Base-by-base conservation (phyloP, 2,888 invertebrate genomes). In the Phanerotoma sp. region DNA sequence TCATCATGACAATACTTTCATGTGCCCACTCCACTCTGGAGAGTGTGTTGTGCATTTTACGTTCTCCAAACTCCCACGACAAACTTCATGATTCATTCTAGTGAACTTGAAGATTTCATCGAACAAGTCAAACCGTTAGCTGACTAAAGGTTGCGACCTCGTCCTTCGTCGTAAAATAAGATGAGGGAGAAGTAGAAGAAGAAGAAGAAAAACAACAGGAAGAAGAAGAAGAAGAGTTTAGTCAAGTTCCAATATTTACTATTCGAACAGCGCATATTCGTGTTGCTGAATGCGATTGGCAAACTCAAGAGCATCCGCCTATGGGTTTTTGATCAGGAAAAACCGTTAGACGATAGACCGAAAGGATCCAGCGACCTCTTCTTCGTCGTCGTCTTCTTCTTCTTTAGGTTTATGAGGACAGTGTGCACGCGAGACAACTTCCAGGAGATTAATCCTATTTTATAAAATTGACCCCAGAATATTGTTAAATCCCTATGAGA, bases 61-160 rank as follows among this genome's bases (percentile, higher is more conserved):
- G 25, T 25, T 25, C 25, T 25, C 25, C 25, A 25, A 25, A 25
- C 25, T 38, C n/a, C 38, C 16, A 20, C 20, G 38, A 38, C 38
- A 38, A 38, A 38, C 46, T 33, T 46, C 46, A 44, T 53, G 47
- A 53, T 53, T 53, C 20, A 47, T 38, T 41, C 21, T 52, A 32
- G 13, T 41, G 32, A 50, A 50, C 33, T 47, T 47, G 46, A 40
- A 41, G 46, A 52, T 52, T 42, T 37, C 25, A 54, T 54, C 37
- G 44, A 45, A 42, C 16, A 28, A 35, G 49, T 45, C 44, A 45
- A 30, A 48, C 54, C 54, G 54, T 54, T 54, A 54, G 48, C 15
- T 15, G 35, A 22, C 38, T 21, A 37, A 40, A 30, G 30, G 49
- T 49, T 40, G 30, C 30, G 40, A 40, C 49, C 49, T 49, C 49